Evolutionary conservation across 2,888 invertebrate species (phyloP).

Genomic region (Leptothorax acervorum): DNA sequence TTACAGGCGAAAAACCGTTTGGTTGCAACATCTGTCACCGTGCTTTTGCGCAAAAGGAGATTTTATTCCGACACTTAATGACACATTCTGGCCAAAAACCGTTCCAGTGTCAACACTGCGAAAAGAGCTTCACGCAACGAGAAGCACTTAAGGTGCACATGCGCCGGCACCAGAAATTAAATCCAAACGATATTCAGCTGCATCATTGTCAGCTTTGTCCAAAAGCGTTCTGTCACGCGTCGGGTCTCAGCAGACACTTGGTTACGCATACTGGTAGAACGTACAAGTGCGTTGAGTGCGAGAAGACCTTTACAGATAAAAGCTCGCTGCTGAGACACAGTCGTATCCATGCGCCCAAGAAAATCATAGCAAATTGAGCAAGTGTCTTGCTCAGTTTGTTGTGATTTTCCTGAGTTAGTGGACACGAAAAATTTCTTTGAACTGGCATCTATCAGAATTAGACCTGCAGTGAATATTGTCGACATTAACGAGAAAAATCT

Average conservation of each 20-base stretch:
- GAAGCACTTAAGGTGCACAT: conserved; percentile 89
- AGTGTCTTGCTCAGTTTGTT: conserved; percentile 29
- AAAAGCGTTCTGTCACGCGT: conserved; percentile 88
- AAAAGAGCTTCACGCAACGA: conserved; percentile 91
- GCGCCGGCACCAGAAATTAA: conserved; percentile 87
- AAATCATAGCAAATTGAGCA: conserved; percentile 67
- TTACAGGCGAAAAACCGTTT: conserved; percentile 84
- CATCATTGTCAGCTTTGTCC: conserved; percentile 90
- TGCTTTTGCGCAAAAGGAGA: conserved; percentile 91
- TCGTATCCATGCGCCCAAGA: conserved; percentile 84
- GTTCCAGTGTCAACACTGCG: conserved; percentile 89
- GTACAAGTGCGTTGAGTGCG: conserved; percentile 89
- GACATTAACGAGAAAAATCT: conserved; percentile 9
- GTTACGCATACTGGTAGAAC: conserved; percentile 89
- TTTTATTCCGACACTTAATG: conserved; percentile 86
- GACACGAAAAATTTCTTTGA: conserved; percentile 3
- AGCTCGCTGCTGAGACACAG: conserved; percentile 90
- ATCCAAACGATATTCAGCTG: conserved; percentile 87
- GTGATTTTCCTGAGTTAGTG: conserved; percentile 33
- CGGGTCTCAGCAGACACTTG: conserved; percentile 90
- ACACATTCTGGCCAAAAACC: conserved; percentile 88
- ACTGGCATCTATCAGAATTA: background rate
- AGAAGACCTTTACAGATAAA: conserved; percentile 90
- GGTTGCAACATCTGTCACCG: conserved; percentile 87
- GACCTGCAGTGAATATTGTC: background rate